Evolutionary conservation across 1,140 invertebrate genomes (phyloP).

Genomic region (Belonocnema kinseyi): DNA sequence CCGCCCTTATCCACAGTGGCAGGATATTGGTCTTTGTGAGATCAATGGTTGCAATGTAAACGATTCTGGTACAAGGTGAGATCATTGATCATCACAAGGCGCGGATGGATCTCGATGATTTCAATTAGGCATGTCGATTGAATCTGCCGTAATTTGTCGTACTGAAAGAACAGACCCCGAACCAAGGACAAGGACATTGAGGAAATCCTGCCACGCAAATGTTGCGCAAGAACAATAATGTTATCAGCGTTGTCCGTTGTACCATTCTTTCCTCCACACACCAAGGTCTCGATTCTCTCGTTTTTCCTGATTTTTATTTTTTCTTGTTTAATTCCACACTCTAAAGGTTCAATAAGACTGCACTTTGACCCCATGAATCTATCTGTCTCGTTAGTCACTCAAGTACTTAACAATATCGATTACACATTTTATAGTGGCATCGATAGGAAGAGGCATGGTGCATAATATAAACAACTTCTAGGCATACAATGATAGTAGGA

Average conservation of each 20-base stretch:
- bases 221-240: background rate
- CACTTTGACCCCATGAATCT: no score
- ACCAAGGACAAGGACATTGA: background rate
- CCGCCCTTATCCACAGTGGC: background rate
- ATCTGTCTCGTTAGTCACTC: no score
- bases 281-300: background rate
- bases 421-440: no score
- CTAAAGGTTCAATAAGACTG: no score
- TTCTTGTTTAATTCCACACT: background rate
- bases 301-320: background rate
- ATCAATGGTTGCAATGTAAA: constrained; percentile 24
- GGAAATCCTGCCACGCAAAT: background rate
- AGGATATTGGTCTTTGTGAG: constrained; percentile 16
- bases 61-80: constrained; percentile 27
- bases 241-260: background rate
- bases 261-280: background rate
- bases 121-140: constrained; percentile 22
- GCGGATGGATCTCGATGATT: constrained; percentile 9
- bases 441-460: no score
- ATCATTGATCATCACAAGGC: constrained; percentile 8
- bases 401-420: no score
- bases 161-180: constrained; percentile 1
- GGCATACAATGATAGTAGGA: no score
- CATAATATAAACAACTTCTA: no score
- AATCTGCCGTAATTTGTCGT: background rate